Conservation (phyloP, 2,888 invertebrate genomes). For the Apamea sordens region DNA sequence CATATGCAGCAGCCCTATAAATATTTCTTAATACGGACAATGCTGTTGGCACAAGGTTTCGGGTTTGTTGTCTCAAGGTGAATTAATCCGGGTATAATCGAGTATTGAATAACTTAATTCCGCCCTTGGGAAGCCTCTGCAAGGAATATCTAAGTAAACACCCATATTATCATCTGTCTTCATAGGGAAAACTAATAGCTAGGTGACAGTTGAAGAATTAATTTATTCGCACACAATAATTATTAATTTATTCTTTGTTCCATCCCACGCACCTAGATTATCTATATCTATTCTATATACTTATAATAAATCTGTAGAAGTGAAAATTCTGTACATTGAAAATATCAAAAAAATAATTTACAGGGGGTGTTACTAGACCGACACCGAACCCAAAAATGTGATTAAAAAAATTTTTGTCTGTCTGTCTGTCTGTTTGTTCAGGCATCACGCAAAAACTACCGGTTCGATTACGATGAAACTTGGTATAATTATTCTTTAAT, state of each 20-base stretch:
- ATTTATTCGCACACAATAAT: background rate
- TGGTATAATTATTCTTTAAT: too few relatives aligned
- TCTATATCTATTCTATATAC: too few relatives aligned
- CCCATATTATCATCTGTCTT: background rate
- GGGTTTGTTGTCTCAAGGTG: slow-evolving; percentile 31
- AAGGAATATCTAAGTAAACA: slow-evolving; percentile 34
- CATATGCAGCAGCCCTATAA: slow-evolving; percentile 45
- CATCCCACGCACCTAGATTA: background rate
- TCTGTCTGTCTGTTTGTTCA: too few relatives aligned
- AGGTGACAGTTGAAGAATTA: background rate
- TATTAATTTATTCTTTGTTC: background rate
- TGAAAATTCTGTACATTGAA: too few relatives aligned
- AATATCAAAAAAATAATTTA: too few relatives aligned
- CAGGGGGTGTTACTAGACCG: too few relatives aligned
- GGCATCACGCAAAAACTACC: too few relatives aligned
- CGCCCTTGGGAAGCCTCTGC: slow-evolving; percentile 15
- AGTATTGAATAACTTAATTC: slow-evolving; percentile 38
- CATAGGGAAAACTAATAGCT: background rate
- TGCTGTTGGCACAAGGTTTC: slow-evolving; percentile 32
- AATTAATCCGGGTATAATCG: slow-evolving; percentile 8
- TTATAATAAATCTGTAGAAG: too few relatives aligned
- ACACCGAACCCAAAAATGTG: too few relatives aligned
- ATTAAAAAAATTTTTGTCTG: too few relatives aligned
- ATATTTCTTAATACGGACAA: slow-evolving; percentile 51
- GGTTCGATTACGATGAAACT: too few relatives aligned